Base-by-base conservation (phyloP, 1,140 invertebrate genomes). In the Dolichoris vasculosae region DNA sequence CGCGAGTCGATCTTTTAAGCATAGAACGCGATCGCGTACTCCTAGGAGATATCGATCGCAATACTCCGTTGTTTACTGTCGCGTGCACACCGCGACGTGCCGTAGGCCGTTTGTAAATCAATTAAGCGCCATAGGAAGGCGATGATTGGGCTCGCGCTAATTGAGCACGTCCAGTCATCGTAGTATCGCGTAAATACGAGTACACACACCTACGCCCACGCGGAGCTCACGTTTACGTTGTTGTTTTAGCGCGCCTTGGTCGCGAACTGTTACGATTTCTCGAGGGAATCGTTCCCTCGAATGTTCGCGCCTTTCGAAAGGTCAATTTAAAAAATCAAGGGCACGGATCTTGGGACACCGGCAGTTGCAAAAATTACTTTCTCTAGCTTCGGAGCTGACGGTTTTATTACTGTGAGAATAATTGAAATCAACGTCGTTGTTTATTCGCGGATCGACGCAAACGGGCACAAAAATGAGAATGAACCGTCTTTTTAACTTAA, bases 101-200 rank as follows among this genome's bases (percentile, higher is more conserved):
- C 30, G 23, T 1, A 88, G 69, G 82, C 86, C 88, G 88, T 91
- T 89, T 89, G 84, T 89, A 90, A 91, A 91, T 91, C 90, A 91
- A 92, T 91, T 91, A 91, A 90, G 86, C 64, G 9, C 51, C 46
- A 30, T 59, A 43, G 38, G 63, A 35, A 48, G 87, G 84, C 87
- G 81, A 81, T 83, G 87, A 88, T 84, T 85, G 82, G 71, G 82
- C 79, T 71, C 84, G 77, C 78, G 88, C 88, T 89, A 90, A 90
- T 89, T 89, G 89, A 89, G 85, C 77, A 64, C 76, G 64, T 84
- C 63, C 63, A n/a, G 51, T 26, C 75, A 35, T 38, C 32, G 83
- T 1, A 32, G 77, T 9, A 4, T 17, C 38, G 59, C 40, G 78
- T 63, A 51, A 35, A 46, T 67, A 67, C 67, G 43, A 26, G 26